Percentiles rank a stretch among this genome's conserved stretches.
phyloP scores from a whole-genome alignment of 1,140 invertebrate genomes.

The Acyrthosiphon pisum region DNA sequence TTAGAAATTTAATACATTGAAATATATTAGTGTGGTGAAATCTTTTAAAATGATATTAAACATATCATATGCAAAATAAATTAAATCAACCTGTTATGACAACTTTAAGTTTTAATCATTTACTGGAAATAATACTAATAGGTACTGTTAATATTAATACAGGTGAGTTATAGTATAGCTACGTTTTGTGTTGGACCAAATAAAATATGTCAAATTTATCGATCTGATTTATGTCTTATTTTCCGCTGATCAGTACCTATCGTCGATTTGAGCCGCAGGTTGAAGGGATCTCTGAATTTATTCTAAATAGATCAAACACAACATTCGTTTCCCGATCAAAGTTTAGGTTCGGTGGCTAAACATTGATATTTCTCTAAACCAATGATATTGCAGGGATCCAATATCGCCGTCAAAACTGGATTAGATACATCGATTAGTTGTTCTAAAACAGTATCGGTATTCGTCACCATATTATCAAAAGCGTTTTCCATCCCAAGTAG shows the following conservation, averaged over 20 bases:
- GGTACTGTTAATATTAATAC: no score
- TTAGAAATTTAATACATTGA: no score
- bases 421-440: background rate
- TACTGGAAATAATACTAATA: no score
- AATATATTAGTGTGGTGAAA: no score
- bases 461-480: background rate
- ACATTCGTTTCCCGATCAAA: background rate
- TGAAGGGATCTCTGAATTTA: background rate
- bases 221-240: background rate
- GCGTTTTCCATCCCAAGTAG: background rate
- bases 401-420: background rate
- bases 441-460: background rate
- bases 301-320: background rate
- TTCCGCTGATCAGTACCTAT: background rate
- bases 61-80: no score
- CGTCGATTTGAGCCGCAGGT: background rate
- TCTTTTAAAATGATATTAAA: no score
- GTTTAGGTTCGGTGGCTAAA: background rate
- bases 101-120: no score
- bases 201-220: background rate
- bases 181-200: no score
- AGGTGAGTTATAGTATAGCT: no score
- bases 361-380: background rate
- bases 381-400: background rate
- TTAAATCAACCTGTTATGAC: no score